Base-by-base conservation (phyloP, 2,797 vertebrate genomes). In the Enteromius treurensis region DNA sequence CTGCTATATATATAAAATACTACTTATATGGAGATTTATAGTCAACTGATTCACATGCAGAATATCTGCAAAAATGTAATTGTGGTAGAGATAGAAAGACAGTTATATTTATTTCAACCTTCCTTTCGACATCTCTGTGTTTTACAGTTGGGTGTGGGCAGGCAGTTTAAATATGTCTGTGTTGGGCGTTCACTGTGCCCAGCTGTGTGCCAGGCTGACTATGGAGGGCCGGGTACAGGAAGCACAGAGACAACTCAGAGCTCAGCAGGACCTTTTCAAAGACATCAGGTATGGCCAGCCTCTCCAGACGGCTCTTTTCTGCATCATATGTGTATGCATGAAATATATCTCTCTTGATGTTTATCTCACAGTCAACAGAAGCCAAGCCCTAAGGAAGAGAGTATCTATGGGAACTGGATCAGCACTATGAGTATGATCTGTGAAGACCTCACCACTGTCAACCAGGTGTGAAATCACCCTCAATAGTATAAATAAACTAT, bases 391-490 rank as follows among this genome's bases (percentile, higher is more conserved):
- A 88, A 89, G 45, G 91, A 94, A 51, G 94, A 95, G 49, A 90
- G 87, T 7, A 87, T 94, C 86, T 95, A 95, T 64, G 90, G 94
- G 47, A 95, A 95, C 88, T 95, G 94, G 94, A 92, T 95, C 88
- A 89, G 91, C 29, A 91, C 93, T 69, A 94, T 95, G 92, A 91
- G 90, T 2, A 86, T 90, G 60, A 93, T 95, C 87, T 95, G 93
- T 89, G 89, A 91, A 0, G 90, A 94, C 84, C 91, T 95, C 58
- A 86, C 80, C n/a, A 60, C 87, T 0, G 90, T 89, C 26, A 88
- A 89, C 7, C 77, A 87, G 88, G 91, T 93, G 34, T 86, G 80
- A 80, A 42, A 19, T 42, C 68, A 84, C 15, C 34, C 67, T 71
- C 26, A 69, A 17, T 15, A 29, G 58, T 62, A 32, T 32, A 42